Conservation (phyloP, 2,888 invertebrate species). For the Crioceris asparagi region DNA sequence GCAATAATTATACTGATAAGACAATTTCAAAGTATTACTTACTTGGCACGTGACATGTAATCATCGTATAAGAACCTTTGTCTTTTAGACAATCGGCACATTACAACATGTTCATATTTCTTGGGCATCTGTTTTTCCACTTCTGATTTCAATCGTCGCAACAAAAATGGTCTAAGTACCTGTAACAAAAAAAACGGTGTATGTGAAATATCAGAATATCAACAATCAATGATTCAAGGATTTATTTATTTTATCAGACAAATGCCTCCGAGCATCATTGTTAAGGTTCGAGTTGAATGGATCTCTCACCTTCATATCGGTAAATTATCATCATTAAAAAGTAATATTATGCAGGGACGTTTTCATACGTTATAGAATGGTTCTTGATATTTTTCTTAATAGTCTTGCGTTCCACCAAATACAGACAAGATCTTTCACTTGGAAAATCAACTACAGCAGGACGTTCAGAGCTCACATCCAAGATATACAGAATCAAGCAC, state of each 20-base stretch:
- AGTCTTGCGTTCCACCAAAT: too few species aligned
- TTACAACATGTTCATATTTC: slow-evolving; percentile 90
- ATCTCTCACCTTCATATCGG: slow-evolving; percentile 22
- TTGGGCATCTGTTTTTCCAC: slow-evolving; percentile 96
- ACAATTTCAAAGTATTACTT: slow-evolving; percentile 31
- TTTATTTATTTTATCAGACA: slow-evolving; percentile 30
- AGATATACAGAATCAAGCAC: too few species aligned
- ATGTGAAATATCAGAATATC: background rate
- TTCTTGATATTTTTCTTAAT: too few species aligned
- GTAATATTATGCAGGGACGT: background rate
- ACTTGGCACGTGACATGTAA: slow-evolving; percentile 95
- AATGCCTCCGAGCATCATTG: slow-evolving; percentile 29
- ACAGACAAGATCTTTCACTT: too few species aligned
- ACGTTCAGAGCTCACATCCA: too few species aligned
- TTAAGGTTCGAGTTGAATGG: slow-evolving; percentile 26
- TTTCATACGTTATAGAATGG: too few species aligned
- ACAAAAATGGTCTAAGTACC: slow-evolving; percentile 86
- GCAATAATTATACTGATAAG: slow-evolving; percentile 5
- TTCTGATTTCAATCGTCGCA: slow-evolving; percentile 84
- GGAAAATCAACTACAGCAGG: too few species aligned
- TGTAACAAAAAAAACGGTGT: slow-evolving; percentile 30
- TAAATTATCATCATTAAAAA: slow-evolving; percentile 19
- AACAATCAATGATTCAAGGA: slow-evolving; percentile 4
- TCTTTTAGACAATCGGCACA: slow-evolving; percentile 89
- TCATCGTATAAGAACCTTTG: slow-evolving; percentile 98